Conservation (phyloP, 2,888 invertebrate genomes). For the Spialia ferax region DNA sequence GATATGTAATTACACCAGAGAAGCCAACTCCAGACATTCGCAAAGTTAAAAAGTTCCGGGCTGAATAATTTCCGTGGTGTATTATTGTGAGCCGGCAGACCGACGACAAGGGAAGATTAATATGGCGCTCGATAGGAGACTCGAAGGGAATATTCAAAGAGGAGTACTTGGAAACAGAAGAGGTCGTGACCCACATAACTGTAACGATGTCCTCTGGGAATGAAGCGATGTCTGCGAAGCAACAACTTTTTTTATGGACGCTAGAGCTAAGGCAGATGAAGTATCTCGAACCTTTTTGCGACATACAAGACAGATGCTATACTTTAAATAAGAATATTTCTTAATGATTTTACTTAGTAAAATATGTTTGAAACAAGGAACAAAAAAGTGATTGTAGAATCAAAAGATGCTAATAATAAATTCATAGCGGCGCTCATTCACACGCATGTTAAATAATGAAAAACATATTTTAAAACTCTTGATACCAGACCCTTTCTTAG, state of each 20-base stretch:
- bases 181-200: conserved; percentile 55
- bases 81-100: conserved; percentile 29
- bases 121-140: conserved; percentile 40
- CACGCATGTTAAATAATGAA: not conserved
- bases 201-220: conserved; percentile 51
- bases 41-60: conserved; percentile 10
- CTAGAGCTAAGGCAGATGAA: not conserved
- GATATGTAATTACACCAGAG: conserved; percentile 9
- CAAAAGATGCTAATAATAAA: conserved; percentile 2
- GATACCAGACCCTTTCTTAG: conserved; percentile 7
- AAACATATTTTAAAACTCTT: not conserved
- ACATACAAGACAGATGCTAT: not conserved
- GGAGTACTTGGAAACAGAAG: conserved; percentile 41
- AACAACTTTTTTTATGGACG: not conserved
- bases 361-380: too few species aligned
- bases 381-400: too few species aligned
- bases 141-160: conserved; percentile 46
- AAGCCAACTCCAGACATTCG: conserved; percentile 7
- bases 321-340: not conserved
- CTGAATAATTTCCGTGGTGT: conserved; percentile 27
- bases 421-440: not conserved
- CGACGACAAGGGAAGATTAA: conserved; percentile 34
- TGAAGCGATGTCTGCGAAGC: conserved; percentile 6
- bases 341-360: too few species aligned
- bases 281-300: not conserved